Percentiles rank a stretch among this genome's conserved stretches.
These are phyloP conservation scores for Druon quercuslanigerum DNA, from an alignment of 1,140 invertebrate species.

Conservation along the genomic window DNA sequence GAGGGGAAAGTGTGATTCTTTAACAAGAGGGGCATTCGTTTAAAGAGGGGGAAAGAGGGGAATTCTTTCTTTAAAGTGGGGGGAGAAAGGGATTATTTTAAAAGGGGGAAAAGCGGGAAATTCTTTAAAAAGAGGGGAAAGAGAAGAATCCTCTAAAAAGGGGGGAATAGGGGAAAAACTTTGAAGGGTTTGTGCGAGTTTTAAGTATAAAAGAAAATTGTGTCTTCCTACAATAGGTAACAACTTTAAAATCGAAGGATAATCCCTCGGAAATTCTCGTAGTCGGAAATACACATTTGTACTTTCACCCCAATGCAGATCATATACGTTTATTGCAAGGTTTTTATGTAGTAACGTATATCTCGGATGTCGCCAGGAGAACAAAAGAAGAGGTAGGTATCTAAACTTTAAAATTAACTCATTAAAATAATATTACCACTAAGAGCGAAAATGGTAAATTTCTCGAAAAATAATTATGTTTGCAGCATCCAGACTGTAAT, in stretches of 20 bases:
- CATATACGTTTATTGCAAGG: constrained; percentile 90
- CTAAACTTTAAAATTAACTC: background rate
- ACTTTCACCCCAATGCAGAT: constrained; percentile 92
- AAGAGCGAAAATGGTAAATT: constrained; percentile 22
- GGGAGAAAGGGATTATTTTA: too few species aligned
- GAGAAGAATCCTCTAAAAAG: too few species aligned
- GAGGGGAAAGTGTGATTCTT: too few species aligned
- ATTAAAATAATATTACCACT: background rate
- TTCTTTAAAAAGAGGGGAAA: too few species aligned
- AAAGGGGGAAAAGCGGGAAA: too few species aligned
- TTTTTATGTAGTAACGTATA: constrained; percentile 79
- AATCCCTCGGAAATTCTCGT: constrained; percentile 80
- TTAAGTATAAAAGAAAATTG: constrained; percentile 27
- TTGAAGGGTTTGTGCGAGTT: background rate
- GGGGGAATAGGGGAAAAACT: too few species aligned
- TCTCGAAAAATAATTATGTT: constrained; percentile 43
- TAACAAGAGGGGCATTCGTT: too few species aligned
- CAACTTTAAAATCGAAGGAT: constrained; percentile 79
- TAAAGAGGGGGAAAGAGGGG: too few species aligned
- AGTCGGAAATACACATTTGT: constrained; percentile 93
- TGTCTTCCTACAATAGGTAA: constrained; percentile 69
- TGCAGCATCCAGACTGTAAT: constrained; percentile 76
- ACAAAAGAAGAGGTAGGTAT: constrained; percentile 76
- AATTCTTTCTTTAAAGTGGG: too few species aligned
- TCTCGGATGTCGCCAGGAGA: constrained; percentile 75